A percentile compares a stretch with the other conserved stretches of the same genome.
These are phyloP conservation scores for Numenius phaeopus DNA, from an alignment of 2,797 vertebrate species.

Conservation along the genomic window DNA sequence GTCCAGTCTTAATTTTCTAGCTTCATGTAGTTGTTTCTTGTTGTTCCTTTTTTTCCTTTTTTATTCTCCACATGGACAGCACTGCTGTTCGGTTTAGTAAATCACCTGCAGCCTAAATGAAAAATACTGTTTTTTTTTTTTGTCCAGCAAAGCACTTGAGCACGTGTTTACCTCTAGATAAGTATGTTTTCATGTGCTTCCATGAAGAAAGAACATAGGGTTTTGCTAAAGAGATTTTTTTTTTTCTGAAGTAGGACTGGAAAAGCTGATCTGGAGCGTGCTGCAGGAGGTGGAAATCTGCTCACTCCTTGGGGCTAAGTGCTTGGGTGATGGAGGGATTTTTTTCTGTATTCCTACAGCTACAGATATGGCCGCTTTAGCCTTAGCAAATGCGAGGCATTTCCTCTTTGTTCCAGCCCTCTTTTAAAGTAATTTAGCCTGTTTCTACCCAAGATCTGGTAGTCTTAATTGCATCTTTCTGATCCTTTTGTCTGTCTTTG, in stretches of 20 bases:
- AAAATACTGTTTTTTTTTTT: neutral
- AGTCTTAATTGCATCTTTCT: neutral
- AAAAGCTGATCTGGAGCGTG: neutral
- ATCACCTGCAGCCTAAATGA: neutral
- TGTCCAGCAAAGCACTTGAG: neutral
- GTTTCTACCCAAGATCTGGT: neutral
- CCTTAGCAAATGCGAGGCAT: neutral
- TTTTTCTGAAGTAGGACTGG: neutral
- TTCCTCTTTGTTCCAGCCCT: neutral
- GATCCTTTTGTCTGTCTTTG: neutral
- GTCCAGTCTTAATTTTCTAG: neutral
- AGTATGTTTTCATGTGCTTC: neutral
- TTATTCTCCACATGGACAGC: neutral
- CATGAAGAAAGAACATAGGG: neutral
- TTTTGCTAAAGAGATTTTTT: neutral
- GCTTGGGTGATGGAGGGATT: neutral
- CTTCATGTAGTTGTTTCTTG: neutral
- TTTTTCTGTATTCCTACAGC: neutral
- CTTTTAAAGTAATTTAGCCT: neutral
- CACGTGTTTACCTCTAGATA: neutral
- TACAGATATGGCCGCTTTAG: neutral
- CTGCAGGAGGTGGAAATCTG: neutral
- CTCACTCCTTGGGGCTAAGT: neutral
- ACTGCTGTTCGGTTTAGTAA: neutral
- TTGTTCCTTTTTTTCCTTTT: neutral